These are phyloP conservation scores for Pterocles gutturalis DNA, from an alignment of 2,113 vertebrate genomes.

Conservation along the genomic window DNA sequence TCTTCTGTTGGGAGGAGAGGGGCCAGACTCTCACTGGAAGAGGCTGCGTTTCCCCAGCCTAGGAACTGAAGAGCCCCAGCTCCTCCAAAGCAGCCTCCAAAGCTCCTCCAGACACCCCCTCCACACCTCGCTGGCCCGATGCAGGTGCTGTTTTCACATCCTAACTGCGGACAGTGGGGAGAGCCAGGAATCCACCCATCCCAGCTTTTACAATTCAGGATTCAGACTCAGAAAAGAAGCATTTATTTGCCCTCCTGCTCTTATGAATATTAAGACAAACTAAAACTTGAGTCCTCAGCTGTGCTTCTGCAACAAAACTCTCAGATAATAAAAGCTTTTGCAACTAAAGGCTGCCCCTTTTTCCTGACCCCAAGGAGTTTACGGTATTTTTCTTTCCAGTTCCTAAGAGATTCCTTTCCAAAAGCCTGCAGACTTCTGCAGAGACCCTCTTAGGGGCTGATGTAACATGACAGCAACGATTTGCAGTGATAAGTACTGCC, in stretches of 20 bases:
- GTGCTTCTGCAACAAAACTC: background rate
- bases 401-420: background rate
- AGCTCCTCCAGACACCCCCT: background rate
- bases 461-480: background rate
- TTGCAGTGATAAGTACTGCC: rapidly evolving
- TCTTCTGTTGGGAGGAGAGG: background rate
- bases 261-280: background rate
- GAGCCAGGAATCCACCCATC: background rate
- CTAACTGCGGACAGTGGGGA: background rate
- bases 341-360: background rate
- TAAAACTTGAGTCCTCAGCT: background rate
- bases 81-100: background rate
- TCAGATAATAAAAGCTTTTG: background rate
- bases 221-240: background rate
- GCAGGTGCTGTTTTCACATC: background rate
- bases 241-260: background rate
- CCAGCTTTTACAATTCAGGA: background rate
- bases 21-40: no score
- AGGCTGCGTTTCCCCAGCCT: background rate
- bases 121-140: background rate
- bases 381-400: background rate
- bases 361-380: background rate
- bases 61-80: background rate
- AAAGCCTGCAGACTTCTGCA: background rate
- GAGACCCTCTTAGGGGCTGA: background rate